Evolutionary conservation across 2,113 vertebrate species (phyloP).

Genomic region (Physeter macrocephalus): DNA sequence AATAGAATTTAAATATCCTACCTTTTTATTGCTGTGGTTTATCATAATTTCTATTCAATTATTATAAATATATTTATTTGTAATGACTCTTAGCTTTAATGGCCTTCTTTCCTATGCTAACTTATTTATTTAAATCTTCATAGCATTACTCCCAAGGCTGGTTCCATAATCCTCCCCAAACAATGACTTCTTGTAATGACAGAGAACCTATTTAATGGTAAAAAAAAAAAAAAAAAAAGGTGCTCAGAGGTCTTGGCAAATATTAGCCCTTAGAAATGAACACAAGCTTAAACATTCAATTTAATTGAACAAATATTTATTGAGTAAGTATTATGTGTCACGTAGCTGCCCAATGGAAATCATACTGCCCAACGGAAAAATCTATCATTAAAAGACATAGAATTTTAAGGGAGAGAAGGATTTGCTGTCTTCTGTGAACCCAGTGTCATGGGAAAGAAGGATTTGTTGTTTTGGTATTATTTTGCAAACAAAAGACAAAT

Average conservation of each 20-base stretch:
- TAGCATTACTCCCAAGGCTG: neutral
- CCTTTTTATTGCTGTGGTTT: neutral
- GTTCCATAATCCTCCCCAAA: neutral
- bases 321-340: constrained; percentile 10
- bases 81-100: neutral
- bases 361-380: constrained; percentile 30
- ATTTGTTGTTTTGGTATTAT: constrained; percentile 31
- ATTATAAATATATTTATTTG: neutral
- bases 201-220: neutral
- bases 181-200: neutral
- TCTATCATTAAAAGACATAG: constrained; percentile 59
- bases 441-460: neutral
- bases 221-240: neutral
- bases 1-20: neutral
- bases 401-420: constrained; percentile 9
- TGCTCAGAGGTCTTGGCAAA: constrained; percentile 37
- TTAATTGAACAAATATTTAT: constrained; percentile 66
- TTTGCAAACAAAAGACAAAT: neutral
- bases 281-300: constrained; percentile 45
- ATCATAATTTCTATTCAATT: neutral
- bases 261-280: constrained; percentile 53
- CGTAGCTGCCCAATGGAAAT: constrained; percentile 30
- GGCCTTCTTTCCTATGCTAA: neutral
- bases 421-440: neutral
- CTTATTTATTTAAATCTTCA: constrained; percentile 4